phyloP scores from a whole-genome alignment of 2,113 vertebrate species.

The Asarcornis scutulata region DNA sequence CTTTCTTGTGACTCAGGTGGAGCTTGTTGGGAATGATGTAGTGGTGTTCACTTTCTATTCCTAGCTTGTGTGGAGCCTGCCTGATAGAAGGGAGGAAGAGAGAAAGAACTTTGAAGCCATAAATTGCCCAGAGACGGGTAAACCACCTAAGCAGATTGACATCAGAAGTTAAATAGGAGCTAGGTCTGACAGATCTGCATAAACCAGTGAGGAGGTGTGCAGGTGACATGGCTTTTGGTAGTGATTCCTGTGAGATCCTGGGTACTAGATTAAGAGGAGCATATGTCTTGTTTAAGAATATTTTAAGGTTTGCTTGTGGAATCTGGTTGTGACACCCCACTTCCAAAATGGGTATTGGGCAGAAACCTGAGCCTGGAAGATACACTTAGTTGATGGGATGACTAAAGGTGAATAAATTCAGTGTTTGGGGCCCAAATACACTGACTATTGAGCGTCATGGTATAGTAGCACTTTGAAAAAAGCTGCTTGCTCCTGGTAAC shows the following conservation, averaged over 20 bases:
- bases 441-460: fast-evolving
- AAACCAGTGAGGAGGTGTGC: neutral
- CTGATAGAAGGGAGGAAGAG: neutral
- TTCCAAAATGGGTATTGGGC: neutral
- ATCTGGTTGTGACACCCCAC: neutral
- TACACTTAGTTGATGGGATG: neutral
- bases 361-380: neutral
- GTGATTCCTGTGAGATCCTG: neutral
- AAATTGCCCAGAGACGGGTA: neutral
- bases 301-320: neutral
- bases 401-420: neutral
- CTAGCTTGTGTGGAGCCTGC: neutral
- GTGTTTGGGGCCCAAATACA: neutral
- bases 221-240: neutral
- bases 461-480: neutral
- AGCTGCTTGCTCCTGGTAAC: neutral
- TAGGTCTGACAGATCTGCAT: neutral
- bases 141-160: neutral
- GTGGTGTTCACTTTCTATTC: neutral
- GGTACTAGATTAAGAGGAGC: fast-evolving
- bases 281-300: neutral
- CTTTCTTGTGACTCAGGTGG: neutral
- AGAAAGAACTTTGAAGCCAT: fast-evolving
- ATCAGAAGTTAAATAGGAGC: neutral
- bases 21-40: neutral